phyloP scores from a whole-genome alignment of 1,140 invertebrate genomes.

The Drosophila pallidifrons region DNA sequence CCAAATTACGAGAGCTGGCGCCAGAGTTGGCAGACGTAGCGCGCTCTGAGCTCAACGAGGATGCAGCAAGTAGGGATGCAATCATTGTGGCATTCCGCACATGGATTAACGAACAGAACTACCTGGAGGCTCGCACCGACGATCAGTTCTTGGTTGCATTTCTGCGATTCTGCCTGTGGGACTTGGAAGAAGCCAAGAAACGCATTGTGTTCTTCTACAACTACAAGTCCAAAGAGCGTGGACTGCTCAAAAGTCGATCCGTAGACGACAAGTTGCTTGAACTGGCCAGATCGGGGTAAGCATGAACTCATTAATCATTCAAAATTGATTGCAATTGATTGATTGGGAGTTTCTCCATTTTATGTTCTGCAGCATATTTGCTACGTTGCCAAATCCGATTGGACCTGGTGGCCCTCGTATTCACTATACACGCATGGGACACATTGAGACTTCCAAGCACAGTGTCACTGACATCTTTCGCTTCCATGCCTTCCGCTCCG shows the following conservation, averaged over 20 bases:
- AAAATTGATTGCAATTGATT: neutral
- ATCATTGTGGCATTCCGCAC: conserved; percentile 86
- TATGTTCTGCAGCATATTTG: conserved; percentile 63
- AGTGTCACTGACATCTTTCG: conserved; percentile 84
- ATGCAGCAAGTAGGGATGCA: conserved; percentile 84
- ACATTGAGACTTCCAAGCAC: conserved; percentile 85
- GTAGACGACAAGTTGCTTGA: conserved; percentile 77
- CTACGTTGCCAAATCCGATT: conserved; percentile 83
- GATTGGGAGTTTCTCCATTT: neutral
- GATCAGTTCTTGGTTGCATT: conserved; percentile 88
- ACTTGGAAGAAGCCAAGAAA: conserved; percentile 88
- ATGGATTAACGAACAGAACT: conserved; percentile 88
- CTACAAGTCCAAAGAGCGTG: conserved; percentile 72
- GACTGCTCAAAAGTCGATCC: conserved; percentile 57
- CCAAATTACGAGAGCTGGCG: conserved; percentile 85
- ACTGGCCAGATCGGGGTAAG: conserved; percentile 69
- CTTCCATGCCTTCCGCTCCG: conserved; percentile 84
- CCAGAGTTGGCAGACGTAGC: conserved; percentile 86
- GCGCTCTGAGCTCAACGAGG: conserved; percentile 87
- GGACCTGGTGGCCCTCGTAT: conserved; percentile 86
- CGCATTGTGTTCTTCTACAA: conserved; percentile 87
- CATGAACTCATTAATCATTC: neutral
- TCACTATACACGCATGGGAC: conserved; percentile 85
- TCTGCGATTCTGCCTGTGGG: conserved; percentile 89
- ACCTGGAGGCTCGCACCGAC: conserved; percentile 86